Evolutionary conservation across 2,888 invertebrate species (phyloP), one percentile per base, ranked within the genome.

Genomic region (Cenopis cana): DNA sequence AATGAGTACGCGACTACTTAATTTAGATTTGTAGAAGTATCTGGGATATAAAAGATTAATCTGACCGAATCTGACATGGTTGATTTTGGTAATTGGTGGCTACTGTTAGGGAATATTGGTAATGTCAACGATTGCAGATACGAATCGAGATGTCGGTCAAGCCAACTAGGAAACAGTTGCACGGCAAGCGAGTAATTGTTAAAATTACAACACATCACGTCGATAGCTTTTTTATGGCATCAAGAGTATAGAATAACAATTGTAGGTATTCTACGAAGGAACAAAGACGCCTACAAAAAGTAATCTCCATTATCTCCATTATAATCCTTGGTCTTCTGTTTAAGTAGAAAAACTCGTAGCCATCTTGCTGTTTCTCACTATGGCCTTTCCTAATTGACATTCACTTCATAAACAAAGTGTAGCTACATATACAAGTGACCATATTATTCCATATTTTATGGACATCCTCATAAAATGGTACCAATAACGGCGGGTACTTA

Each of bases 11-110:
- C 11, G n/a, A 60, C 33, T 79, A 78, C 74, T 76, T 74, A 77
- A 79, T 76, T 79, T 80, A 78, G 76, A 78, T 79, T 79, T 74
- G 77, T 75, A 74, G 10, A 67, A 71, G 46, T 70, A 66, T 74
- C 77, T 81, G 78, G 61, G 64, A 82, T 79, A 77, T 80, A 80
- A 82, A 81, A 80, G 76, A 79, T 81, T 77, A 77, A 72, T 72
- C 72, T 72, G 12, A 20, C 52, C 46, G 18, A 70, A 71, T 74
- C 73, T 76, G 79, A 77, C 79, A 75, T 77, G 79, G 80, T 76
- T 77, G 77, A 77, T 79, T 81, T 78, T 77, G 75, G 79, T 81
- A 81, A 84, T 79, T 77, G 77, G 77, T 60, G 38, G 52, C 70
- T 75, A 68, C 74, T 68, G 74, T 65, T 36, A 52, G 46, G 61